These are phyloP conservation scores for Eutolmus rufibarbis DNA, from an alignment of 2,888 invertebrate species.

Conservation along the genomic window DNA sequence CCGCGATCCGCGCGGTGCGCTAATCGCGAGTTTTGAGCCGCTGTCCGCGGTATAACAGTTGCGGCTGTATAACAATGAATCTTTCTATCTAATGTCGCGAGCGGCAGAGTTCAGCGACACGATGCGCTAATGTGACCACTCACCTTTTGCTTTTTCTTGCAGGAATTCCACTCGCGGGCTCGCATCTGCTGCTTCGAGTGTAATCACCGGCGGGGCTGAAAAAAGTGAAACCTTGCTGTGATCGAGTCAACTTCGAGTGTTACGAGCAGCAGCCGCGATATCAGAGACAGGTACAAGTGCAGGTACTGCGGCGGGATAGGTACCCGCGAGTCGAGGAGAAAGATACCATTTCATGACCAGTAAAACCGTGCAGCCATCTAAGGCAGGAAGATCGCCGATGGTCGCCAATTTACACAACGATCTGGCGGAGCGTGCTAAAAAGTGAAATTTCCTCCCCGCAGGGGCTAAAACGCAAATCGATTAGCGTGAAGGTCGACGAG, in stretches of 20 bases:
- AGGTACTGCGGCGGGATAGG: constrained; percentile 15
- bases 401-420: constrained; percentile 25
- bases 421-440: constrained; percentile 17
- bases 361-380: constrained; percentile 16
- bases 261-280: constrained; percentile 8
- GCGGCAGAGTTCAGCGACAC: background rate
- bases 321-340: background rate
- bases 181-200: background rate
- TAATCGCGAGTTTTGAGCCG: background rate
- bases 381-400: constrained; percentile 34
- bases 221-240: constrained; percentile 37
- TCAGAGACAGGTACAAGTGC: constrained; percentile 25
- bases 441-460: constrained; percentile 44
- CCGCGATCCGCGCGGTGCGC: background rate
- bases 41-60: background rate
- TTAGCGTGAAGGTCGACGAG: constrained; percentile 42
- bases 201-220: background rate
- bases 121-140: constrained; percentile 31
- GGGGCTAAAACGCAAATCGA: background rate
- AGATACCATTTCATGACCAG: constrained; percentile 28
- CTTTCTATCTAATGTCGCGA: background rate
- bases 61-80: background rate
- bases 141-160: constrained; percentile 26
- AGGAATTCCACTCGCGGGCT: constrained; percentile 15
- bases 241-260: background rate